Percentiles rank a stretch among this genome's conserved stretches.
Conservation (phyloP, 2,797 vertebrate species). For the Saguinus oedipus region DNA sequence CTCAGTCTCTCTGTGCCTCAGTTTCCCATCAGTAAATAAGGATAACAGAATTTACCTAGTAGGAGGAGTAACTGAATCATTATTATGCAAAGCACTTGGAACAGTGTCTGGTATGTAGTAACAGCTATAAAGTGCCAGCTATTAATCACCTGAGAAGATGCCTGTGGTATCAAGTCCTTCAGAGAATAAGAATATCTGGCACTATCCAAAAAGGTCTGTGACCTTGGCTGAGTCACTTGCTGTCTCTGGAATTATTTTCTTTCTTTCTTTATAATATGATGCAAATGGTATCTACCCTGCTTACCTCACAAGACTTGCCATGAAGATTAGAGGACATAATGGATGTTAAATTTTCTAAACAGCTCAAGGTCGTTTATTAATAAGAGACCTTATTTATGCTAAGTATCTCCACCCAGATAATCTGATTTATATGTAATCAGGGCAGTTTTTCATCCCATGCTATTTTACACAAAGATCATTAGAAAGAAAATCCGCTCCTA, state of each 20-base stretch:
- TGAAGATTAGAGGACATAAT: conserved; percentile 3
- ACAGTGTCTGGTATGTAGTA: neutral
- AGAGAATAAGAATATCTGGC: neutral
- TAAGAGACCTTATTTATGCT: neutral
- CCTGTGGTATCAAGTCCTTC: neutral
- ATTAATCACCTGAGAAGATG: neutral
- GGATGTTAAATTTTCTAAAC: neutral
- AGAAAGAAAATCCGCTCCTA: conserved; percentile 1
- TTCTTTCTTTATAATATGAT: neutral
- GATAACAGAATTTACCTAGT: neutral
- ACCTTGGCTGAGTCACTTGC: neutral
- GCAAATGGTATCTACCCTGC: neutral
- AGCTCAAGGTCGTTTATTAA: neutral
- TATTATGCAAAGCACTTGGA: neutral
- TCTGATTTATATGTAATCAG: neutral
- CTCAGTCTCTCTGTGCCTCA: neutral
- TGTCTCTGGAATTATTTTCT: conserved; percentile 9
- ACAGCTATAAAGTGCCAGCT: neutral
- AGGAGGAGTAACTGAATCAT: conserved; percentile 27
- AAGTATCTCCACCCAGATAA: conserved; percentile 6
- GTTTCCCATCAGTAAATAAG: neutral
- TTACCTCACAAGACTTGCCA: neutral
- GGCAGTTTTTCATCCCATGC: neutral
- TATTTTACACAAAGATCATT: neutral
- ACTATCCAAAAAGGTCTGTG: neutral